Evolutionary conservation across 1,140 invertebrate species (phyloP).

Genomic region (Atopsyche davidsoni): DNA sequence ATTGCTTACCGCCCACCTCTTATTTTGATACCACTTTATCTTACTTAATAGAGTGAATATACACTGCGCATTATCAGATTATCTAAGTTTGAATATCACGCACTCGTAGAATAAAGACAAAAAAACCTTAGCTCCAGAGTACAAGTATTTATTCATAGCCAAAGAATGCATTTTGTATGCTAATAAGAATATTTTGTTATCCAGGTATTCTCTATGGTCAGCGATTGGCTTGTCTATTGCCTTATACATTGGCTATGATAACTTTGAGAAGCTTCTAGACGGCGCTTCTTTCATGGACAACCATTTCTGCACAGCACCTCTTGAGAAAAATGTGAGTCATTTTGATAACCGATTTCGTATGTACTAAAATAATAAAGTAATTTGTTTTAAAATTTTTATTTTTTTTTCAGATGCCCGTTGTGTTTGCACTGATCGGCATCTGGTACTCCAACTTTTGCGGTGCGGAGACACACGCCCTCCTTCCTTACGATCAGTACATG

Average conservation of each 20-base stretch:
- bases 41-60: too few relatives aligned
- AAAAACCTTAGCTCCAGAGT: too few relatives aligned
- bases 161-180: too few relatives aligned
- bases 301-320: slow-evolving; percentile 81
- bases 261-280: slow-evolving; percentile 86
- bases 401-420: slow-evolving; percentile 75
- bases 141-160: too few relatives aligned
- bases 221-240: slow-evolving; percentile 97
- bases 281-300: slow-evolving; percentile 94
- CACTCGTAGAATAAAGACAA: too few relatives aligned
- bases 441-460: slow-evolving; percentile 97
- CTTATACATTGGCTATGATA: slow-evolving; percentile 89
- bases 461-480: slow-evolving; percentile 89
- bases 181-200: slow-evolving; percentile 2
- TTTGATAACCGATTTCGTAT: too few relatives aligned
- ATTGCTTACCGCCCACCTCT: too few relatives aligned
- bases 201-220: slow-evolving; percentile 90
- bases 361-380: too few relatives aligned
- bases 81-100: too few relatives aligned
- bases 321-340: slow-evolving; percentile 87
- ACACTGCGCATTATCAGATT: too few relatives aligned
- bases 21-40: too few relatives aligned
- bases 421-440: slow-evolving; percentile 88
- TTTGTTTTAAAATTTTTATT: not conserved
- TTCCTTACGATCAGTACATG: slow-evolving; percentile 98